A percentile compares a stretch with the other conserved stretches of the same genome.
These are phyloP conservation scores for Ctenodactylus gundi DNA, from an alignment of 2,113 vertebrate species.

Conservation along the genomic window DNA sequence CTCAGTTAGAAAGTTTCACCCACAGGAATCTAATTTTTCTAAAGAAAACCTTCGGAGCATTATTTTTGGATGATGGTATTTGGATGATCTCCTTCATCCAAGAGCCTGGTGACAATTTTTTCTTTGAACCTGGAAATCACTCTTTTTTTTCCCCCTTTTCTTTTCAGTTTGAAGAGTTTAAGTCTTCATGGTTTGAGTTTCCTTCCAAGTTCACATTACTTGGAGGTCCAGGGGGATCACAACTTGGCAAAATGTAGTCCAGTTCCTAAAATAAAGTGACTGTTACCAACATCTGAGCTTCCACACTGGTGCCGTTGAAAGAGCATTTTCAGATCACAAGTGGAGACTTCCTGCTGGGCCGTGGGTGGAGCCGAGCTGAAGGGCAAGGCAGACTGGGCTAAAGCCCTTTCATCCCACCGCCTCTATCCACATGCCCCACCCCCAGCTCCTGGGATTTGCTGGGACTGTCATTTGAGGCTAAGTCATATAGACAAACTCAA, in stretches of 20 bases:
- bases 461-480: conserved; percentile 38
- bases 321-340: conserved; percentile 62
- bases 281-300: conserved; percentile 59
- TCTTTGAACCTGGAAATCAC: conserved; percentile 61
- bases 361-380: not conserved
- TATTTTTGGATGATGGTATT: conserved; percentile 50
- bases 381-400: not conserved
- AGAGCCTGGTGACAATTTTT: conserved; percentile 38
- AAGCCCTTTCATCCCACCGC: not conserved
- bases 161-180: conserved; percentile 35
- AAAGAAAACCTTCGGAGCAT: conserved; percentile 50
- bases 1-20: not conserved
- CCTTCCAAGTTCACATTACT: conserved; percentile 40
- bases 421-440: not conserved
- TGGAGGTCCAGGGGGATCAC: conserved; percentile 55
- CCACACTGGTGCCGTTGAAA: conserved; percentile 45
- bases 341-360: conserved; percentile 35
- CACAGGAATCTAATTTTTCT: not conserved
- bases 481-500: conserved; percentile 59
- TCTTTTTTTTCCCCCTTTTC: not conserved
- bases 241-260: conserved; percentile 55
- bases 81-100: conserved; percentile 42
- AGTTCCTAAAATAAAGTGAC: conserved; percentile 65
- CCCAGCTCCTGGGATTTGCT: not conserved
- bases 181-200: conserved; percentile 45